Percentiles rank a stretch among this genome's conserved stretches.
Conservation (phyloP, 2,113 vertebrate species). For the Thryonomys swinderianus region DNA sequence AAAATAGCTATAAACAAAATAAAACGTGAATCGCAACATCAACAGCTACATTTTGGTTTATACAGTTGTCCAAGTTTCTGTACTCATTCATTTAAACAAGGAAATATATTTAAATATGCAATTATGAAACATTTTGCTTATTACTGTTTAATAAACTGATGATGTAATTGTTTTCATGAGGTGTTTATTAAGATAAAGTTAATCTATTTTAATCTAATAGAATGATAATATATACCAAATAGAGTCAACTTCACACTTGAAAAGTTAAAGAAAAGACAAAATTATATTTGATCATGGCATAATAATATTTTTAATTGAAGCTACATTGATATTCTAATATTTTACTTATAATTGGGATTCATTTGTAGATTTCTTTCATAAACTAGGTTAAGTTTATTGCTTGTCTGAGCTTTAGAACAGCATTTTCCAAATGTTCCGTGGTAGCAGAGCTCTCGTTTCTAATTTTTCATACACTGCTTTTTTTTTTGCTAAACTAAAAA, state of each 20-base stretch:
- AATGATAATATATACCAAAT: constrained; percentile 6
- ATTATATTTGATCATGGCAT: neutral
- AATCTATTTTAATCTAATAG: neutral
- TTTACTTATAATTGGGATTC: neutral
- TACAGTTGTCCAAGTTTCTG: neutral
- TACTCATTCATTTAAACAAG: neutral
- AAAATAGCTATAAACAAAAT: neutral
- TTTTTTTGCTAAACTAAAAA: constrained; percentile 14
- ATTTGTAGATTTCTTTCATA: neutral
- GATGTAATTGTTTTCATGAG: neutral
- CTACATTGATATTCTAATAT: neutral
- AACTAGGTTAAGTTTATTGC: neutral
- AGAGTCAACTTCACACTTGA: neutral
- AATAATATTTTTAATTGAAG: constrained; percentile 32
- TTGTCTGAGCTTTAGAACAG: neutral
- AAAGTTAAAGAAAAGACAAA: constrained; percentile 4
- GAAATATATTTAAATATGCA: neutral
- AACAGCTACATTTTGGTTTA: constrained; percentile 13
- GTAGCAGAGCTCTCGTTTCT: neutral
- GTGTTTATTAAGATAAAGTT: neutral
- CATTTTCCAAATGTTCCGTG: neutral
- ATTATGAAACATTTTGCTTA: neutral
- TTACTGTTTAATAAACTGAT: neutral
- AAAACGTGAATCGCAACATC: constrained; percentile 8
- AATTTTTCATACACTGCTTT: neutral